Percentiles rank a stretch among this genome's conserved stretches.
phyloP scores from a whole-genome alignment of 1,140 invertebrate genomes.

The Conopomorpha cramerella region DNA sequence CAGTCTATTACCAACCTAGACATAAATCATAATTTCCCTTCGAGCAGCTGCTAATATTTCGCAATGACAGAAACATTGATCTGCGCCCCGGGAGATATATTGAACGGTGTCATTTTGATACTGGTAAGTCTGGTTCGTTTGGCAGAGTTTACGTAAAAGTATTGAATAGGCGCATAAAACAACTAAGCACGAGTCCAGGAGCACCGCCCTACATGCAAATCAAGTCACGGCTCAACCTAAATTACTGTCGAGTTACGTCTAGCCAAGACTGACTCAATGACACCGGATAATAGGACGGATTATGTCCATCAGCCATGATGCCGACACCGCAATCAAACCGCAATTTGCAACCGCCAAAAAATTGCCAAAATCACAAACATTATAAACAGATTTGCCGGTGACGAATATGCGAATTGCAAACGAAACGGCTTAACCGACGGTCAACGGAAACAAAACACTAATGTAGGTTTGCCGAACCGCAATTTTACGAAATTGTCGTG shows the following conservation, averaged over 20 bases:
- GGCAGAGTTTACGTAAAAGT: conserved; percentile 28
- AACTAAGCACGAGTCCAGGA: conserved; percentile 19
- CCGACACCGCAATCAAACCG: conserved; percentile 31
- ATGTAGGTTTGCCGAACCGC: no score
- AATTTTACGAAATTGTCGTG: conserved; percentile 12
- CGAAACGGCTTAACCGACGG: no score
- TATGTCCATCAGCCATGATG: conserved; percentile 35
- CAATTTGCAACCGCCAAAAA: conserved; percentile 23
- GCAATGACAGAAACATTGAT: no score
- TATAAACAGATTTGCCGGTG: conserved; percentile 45
- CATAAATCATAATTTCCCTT: no score
- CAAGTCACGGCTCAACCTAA: conserved; percentile 50
- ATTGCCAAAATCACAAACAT: conserved; percentile 28
- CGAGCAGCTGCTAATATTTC: no score
- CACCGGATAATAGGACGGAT: conserved; percentile 30
- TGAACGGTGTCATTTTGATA: no score
- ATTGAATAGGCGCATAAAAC: conserved; percentile 35
- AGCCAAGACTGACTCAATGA: conserved; percentile 26
- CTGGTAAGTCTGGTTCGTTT: conserved; percentile 19
- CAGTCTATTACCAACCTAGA: no score
- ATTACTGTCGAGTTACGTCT: conserved; percentile 32
- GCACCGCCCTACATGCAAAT: conserved; percentile 47
- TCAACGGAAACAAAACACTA: no score
- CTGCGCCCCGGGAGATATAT: no score
- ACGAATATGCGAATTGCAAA: conserved; percentile 12